Conservation (phyloP, 2,113 vertebrate genomes). For the Mormyrus lacerda region DNA sequence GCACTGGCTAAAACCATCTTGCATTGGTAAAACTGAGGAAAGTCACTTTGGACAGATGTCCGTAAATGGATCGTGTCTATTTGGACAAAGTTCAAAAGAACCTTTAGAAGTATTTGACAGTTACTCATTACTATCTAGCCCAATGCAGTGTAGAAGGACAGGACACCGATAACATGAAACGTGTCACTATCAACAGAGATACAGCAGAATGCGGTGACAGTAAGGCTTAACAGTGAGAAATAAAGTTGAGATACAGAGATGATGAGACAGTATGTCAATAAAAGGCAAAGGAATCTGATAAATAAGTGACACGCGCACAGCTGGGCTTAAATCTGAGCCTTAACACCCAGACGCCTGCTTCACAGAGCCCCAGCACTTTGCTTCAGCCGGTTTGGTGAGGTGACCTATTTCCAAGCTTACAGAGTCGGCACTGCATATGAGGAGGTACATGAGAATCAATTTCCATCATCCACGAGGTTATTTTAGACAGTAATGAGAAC, state of each 20-base stretch:
- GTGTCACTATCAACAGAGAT: neutral
- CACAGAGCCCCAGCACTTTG: neutral
- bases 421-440: neutral
- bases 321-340: neutral
- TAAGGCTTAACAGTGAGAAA: neutral
- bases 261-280: neutral
- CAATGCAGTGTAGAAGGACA: neutral
- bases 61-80: neutral
- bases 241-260: neutral
- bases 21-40: neutral
- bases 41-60: neutral
- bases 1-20: neutral
- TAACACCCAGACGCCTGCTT: neutral
- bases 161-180: neutral
- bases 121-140: neutral
- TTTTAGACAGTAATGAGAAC: neutral
- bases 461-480: slow-evolving; percentile 9
- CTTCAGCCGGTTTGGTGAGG: neutral
- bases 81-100: neutral
- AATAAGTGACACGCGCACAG: neutral
- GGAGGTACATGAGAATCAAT: slow-evolving; percentile 3
- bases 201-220: neutral
- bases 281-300: neutral
- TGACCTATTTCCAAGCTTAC: slow-evolving; percentile 8
- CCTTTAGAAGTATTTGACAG: neutral